Evolutionary conservation across 2,888 invertebrate species (phyloP).

Genomic region (Agriotes lineatus): DNA sequence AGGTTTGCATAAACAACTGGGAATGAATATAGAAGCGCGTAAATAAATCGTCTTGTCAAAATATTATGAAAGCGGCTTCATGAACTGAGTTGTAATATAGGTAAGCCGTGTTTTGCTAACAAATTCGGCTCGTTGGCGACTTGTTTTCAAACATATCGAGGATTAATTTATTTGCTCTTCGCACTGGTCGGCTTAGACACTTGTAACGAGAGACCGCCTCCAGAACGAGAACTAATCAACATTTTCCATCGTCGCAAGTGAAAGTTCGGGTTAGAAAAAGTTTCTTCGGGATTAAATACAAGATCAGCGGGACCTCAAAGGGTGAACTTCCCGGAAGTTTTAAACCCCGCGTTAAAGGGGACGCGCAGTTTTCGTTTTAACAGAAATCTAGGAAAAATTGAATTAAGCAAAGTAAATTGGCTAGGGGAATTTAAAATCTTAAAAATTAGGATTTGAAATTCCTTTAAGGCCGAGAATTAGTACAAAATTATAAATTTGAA

Average conservation of each 20-base stretch:
- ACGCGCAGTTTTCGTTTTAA: too few species aligned
- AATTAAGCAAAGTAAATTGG: too few species aligned
- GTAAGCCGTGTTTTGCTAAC: background rate
- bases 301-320: background rate
- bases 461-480: too few species aligned
- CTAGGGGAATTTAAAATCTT: too few species aligned
- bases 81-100: slow-evolving; percentile 1
- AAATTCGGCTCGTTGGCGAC: background rate
- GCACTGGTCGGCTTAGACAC: background rate
- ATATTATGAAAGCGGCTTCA: slow-evolving; percentile 11
- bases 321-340: too few species aligned
- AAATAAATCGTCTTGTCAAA: slow-evolving; percentile 19
- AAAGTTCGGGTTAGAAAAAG: background rate
- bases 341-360: too few species aligned
- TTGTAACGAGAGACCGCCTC: background rate
- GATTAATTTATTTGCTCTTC: background rate
- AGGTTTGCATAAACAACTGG: background rate
- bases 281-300: background rate
- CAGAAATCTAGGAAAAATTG: too few species aligned
- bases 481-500: too few species aligned
- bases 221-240: background rate
- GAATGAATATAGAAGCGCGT: slow-evolving; percentile 8
- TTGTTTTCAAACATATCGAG: background rate
- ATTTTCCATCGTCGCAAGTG: background rate
- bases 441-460: too few species aligned